These are phyloP conservation scores for Callochromis pleurospilus DNA, from an alignment of 2,113 vertebrate species.

Conservation along the genomic window DNA sequence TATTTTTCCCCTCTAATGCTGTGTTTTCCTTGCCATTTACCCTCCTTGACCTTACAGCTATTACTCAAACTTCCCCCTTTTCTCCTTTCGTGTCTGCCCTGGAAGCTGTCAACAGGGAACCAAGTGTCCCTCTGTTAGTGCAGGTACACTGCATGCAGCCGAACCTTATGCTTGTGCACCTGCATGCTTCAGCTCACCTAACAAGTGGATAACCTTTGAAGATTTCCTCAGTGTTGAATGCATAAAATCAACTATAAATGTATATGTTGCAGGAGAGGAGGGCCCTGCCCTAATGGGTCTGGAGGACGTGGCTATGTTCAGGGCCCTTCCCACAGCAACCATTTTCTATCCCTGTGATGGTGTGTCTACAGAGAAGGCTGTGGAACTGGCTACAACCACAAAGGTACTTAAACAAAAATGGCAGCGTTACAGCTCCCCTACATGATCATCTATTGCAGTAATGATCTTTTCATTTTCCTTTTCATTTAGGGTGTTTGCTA, in stretches of 20 bases:
- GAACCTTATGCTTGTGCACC: constrained; percentile 9
- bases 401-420: constrained; percentile 71
- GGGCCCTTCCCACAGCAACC: constrained; percentile 81
- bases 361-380: constrained; percentile 89
- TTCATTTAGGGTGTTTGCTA: constrained; percentile 85
- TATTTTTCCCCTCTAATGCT: constrained; percentile 44
- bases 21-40: constrained; percentile 51
- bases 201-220: neutral
- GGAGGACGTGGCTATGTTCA: constrained; percentile 89
- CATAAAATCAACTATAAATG: neutral
- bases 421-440: neutral
- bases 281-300: constrained; percentile 92
- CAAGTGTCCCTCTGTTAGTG: constrained; percentile 60
- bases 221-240: neutral
- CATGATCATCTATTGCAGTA: neutral
- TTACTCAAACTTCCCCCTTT: constrained; percentile 57
- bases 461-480: neutral
- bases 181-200: constrained; percentile 35
- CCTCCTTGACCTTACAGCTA: constrained; percentile 41
- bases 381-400: constrained; percentile 87
- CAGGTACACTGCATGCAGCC: constrained; percentile 74
- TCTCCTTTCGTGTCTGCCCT: constrained; percentile 61
- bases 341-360: constrained; percentile 92
- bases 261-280: constrained; percentile 80
- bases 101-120: constrained; percentile 60